Evolutionary conservation across 2,888 invertebrate genomes (phyloP).

Genomic region (Andrena haemorrhoa): DNA sequence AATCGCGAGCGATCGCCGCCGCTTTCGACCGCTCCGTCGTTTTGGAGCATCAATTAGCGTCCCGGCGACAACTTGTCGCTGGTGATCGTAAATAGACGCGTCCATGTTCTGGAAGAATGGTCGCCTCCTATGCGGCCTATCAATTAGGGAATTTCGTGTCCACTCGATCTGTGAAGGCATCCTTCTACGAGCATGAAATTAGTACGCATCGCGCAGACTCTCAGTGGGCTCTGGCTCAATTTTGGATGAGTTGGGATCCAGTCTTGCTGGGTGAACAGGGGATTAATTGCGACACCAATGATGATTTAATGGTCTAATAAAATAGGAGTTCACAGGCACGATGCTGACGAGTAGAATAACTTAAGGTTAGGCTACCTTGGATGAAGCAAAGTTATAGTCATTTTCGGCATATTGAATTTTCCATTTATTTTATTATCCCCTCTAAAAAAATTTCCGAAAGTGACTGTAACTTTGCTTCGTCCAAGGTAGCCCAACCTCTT

Average conservation of each 20-base stretch:
- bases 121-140: neutral
- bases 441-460: too few species aligned
- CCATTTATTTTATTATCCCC: too few species aligned
- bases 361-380: too few species aligned
- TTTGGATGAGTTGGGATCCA: neutral
- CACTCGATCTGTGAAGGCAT: slow-evolving; percentile 25
- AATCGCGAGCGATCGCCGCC: slow-evolving; percentile 56
- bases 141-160: slow-evolving; percentile 21
- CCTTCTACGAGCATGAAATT: slow-evolving; percentile 12
- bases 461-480: too few species aligned
- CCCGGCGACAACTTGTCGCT: slow-evolving; percentile 60
- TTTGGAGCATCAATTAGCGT: slow-evolving; percentile 69
- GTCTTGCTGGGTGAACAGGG: neutral
- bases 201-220: neutral
- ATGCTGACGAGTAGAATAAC: too few species aligned
- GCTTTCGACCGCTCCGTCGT: slow-evolving; percentile 28
- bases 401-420: too few species aligned
- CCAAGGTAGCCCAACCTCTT: too few species aligned
- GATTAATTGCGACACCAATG: too few species aligned
- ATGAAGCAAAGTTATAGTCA: too few species aligned
- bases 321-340: neutral
- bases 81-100: slow-evolving; percentile 61
- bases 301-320: too few species aligned
- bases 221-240: neutral
- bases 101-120: slow-evolving; percentile 1